Evolutionary conservation across 2,888 invertebrate species (phyloP).

Genomic region (Eremobia ochroleuca): DNA sequence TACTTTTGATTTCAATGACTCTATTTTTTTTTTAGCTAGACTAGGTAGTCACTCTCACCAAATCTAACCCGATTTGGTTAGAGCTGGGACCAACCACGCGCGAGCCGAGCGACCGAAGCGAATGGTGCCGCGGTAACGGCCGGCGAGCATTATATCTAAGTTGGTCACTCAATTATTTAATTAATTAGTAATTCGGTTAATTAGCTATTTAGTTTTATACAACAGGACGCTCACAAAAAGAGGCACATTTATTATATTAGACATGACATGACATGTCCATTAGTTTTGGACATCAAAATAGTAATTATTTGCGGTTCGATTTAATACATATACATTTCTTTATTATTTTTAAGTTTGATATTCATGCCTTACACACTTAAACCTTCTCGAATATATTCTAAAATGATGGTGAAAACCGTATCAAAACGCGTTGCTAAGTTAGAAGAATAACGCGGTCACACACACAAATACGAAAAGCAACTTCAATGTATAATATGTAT

Average conservation of each 20-base stretch:
- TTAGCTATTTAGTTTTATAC: not conserved
- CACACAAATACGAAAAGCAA: not conserved
- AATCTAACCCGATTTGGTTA: not conserved
- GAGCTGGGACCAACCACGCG: not conserved
- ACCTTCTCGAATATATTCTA: not conserved
- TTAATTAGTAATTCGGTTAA: not conserved
- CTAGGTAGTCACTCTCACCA: not conserved
- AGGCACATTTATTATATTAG: not conserved
- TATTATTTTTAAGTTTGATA: not conserved
- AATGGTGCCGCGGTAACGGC: not conserved
- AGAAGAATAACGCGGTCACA: not conserved
- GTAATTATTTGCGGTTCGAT: not conserved
- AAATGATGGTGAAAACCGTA: not conserved
- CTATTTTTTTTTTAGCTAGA: not conserved
- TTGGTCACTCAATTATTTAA: not conserved
- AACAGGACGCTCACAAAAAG: not conserved
- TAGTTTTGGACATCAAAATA: not conserved
- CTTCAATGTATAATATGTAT: not conserved
- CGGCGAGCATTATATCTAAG: not conserved
- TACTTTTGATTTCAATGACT: not conserved
- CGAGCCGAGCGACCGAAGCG: not conserved
- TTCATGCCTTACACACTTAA: not conserved
- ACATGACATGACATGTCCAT: not conserved
- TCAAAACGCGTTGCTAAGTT: not conserved
- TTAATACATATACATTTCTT: not conserved